Evolutionary conservation across 2,888 invertebrate species (phyloP).

Genomic region (Drosophila subsilvestris): DNA sequence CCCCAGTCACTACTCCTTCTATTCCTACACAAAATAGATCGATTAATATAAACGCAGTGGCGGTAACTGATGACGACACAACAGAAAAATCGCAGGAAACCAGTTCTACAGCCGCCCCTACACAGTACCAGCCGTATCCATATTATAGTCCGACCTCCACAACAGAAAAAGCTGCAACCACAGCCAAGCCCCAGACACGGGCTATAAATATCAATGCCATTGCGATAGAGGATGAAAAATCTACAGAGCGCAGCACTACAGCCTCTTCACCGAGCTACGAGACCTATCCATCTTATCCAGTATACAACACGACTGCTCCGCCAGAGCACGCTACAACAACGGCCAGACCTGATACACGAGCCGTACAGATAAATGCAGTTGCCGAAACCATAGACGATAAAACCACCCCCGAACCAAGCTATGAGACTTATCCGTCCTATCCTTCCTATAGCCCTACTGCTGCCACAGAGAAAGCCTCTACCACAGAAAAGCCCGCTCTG

Average conservation of each 20-base stretch:
- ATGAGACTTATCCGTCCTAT: neutral
- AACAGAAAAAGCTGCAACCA: constrained; percentile 1
- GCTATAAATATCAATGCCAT: neutral
- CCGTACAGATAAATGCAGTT: constrained; percentile 2
- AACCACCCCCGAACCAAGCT: neutral
- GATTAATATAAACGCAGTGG: too few relatives aligned
- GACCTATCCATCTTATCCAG: neutral
- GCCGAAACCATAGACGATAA: neutral
- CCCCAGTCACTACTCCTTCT: too few relatives aligned
- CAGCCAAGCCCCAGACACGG: neutral
- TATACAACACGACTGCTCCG: constrained; percentile 6
- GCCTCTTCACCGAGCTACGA: neutral
- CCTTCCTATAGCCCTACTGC: neutral
- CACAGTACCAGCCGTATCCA: neutral
- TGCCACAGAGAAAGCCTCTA: too few relatives aligned
- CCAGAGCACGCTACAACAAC: constrained; percentile 21
- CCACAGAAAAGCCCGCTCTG: too few relatives aligned
- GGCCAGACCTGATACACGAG: neutral
- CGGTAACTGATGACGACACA: neutral
- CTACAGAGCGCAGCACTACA: neutral
- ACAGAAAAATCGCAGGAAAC: neutral
- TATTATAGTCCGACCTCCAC: neutral
- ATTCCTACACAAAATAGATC: too few relatives aligned
- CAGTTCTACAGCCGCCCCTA: neutral
- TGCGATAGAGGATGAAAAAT: neutral